Base-by-base conservation (phyloP, 2,888 invertebrate species). In the Blastobasis lacticolella region DNA sequence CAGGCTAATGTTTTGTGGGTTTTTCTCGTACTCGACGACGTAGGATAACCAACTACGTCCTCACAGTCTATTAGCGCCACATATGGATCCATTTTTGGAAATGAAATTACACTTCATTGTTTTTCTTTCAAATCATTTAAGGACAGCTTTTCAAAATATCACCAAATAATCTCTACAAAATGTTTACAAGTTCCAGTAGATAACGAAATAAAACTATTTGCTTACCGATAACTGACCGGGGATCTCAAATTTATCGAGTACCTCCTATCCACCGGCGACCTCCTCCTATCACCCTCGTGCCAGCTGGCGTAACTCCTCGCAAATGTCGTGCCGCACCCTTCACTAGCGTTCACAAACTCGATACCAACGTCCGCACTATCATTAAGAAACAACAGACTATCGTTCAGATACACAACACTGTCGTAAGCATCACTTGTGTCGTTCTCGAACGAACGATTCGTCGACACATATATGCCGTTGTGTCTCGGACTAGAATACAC, bases 161-260 rank as follows among this genome's bases (percentile, higher is more conserved):
- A 23, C 23, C 3, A 23, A 23, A 2, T 23, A 23, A 23, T 23
- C 23, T 23, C 2, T 23, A 23, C 23, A 23, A 23, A 23, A 23
- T 23, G 23, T 23, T 47, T 47, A 10, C 7, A 10, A 10, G 36
- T 46, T 1, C 10, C 46, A 46, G 3, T 10, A n/a, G 37, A 41
- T 36, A 49, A 38, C 45, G 36, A 37, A 4, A 5, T 43, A 10
- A 6, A 43, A 10, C 10, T 10, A 41, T 6, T 46, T 57, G 73
- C 89, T 86, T 62, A 90, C 90, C 90, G 75, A 60, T 89, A 88
- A 64, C 86, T 90, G 38, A 90, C 63, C 10, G 89, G 86, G 45
- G 84, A 78, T 58, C 90, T 73, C 57, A 90, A 71, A 65, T 89
- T 90, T 4, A 81, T 58, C 2, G 87, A 82, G 7, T 69, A 62